Conservation (phyloP, 1,140 invertebrate species). For the Asobara japonica region DNA sequence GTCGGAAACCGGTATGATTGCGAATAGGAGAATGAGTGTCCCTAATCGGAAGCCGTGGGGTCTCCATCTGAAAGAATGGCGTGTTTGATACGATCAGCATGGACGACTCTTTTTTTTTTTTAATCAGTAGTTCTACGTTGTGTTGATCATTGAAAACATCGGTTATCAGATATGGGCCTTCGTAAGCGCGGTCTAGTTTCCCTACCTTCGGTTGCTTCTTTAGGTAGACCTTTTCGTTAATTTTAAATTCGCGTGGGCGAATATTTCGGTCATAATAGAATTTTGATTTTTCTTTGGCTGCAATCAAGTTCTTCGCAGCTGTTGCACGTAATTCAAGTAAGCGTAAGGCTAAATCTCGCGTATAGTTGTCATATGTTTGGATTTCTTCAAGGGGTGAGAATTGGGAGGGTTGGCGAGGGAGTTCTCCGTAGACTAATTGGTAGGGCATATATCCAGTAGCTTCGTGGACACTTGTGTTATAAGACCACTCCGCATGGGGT, state of each 20-base stretch:
- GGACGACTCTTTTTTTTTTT: not conserved
- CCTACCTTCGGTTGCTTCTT: slow-evolving; percentile 26
- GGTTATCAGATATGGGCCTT: not conserved
- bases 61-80: not conserved
- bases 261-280: no score
- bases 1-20: not conserved
- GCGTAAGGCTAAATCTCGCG: no score
- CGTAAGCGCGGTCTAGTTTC: slow-evolving; percentile 3
- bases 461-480: slow-evolving; percentile 24
- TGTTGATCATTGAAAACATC: not conserved
- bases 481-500: slow-evolving; percentile 33
- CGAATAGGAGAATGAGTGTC: not conserved
- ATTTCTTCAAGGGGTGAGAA: slow-evolving; percentile 10
- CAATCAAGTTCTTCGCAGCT: no score
- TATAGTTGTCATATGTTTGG: slow-evolving; percentile 45
- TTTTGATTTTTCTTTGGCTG: no score
- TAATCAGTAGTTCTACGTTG: not conserved
- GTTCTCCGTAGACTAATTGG: slow-evolving; percentile 29
- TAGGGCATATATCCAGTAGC: slow-evolving; percentile 20
- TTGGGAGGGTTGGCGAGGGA: slow-evolving; percentile 17
- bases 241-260: slow-evolving; percentile 33
- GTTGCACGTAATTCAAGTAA: no score
- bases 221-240: slow-evolving; percentile 37
- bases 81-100: not conserved
- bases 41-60: not conserved